Percentiles rank a stretch among this genome's conserved stretches.
phyloP scores from a whole-genome alignment of 2,797 vertebrate genomes.

The Brachymystax lenok region DNA sequence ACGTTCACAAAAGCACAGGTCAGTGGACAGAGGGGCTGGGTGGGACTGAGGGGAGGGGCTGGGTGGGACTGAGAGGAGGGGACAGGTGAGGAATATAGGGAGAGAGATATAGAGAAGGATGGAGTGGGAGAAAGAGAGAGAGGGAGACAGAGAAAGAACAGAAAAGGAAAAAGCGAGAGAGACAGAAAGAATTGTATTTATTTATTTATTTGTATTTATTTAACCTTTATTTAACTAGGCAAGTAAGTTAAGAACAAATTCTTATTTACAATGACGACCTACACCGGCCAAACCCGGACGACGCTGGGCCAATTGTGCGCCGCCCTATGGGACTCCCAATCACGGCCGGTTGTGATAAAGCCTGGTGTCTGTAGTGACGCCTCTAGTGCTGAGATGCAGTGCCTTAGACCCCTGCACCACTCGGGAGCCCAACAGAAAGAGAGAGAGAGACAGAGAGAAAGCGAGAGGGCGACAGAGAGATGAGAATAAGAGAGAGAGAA shows the following conservation, averaged over 20 bases:
- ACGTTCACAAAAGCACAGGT: conserved; percentile 94
- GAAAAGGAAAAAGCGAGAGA: not conserved
- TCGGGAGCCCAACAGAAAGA: not conserved
- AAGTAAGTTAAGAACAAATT: too few species aligned
- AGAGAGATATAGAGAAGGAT: conserved; percentile 14
- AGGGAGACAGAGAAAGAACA: conserved; percentile 18
- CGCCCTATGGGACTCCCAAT: too few species aligned
- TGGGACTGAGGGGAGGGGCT: conserved; percentile 18
- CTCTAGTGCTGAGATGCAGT: too few species aligned
- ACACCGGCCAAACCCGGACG: too few species aligned
- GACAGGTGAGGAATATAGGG: conserved; percentile 13
- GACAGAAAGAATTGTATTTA: conserved; percentile 1
- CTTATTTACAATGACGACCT: too few species aligned
- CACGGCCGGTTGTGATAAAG: too few species aligned
- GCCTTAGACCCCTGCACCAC: too few species aligned
- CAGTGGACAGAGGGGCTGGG: conserved; percentile 73
- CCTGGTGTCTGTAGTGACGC: too few species aligned
- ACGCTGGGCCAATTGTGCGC: too few species aligned
- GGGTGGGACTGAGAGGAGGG: conserved; percentile 32
- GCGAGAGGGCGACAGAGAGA: not conserved
- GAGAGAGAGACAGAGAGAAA: conserved; percentile 15
- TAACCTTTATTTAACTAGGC: too few species aligned
- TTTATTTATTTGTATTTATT: too few species aligned
- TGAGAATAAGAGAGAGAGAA: not conserved
- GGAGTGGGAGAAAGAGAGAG: not conserved